Evolutionary conservation across 2,797 vertebrate species (phyloP).

Genomic region (Basileuterus tristriatus): DNA sequence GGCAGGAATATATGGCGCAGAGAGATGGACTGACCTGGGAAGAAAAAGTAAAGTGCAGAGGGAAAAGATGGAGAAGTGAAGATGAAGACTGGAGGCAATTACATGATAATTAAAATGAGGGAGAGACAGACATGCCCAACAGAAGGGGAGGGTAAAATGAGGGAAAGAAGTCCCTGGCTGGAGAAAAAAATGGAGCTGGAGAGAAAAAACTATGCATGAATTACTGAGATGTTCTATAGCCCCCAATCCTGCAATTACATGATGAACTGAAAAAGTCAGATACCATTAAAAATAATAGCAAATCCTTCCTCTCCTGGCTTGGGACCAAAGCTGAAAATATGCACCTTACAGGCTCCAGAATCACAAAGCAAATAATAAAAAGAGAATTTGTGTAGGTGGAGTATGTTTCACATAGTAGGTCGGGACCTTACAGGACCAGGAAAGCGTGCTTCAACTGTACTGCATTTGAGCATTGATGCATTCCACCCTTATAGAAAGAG

Average conservation of each 20-base stretch:
- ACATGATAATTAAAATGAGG: not conserved
- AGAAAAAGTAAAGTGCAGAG: not conserved
- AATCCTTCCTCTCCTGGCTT: not conserved
- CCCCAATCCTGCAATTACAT: not conserved
- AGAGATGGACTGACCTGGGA: not conserved
- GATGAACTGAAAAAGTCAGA: constrained; percentile 19
- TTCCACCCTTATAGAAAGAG: constrained; percentile 1
- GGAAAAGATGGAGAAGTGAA: not conserved
- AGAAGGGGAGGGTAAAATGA: not conserved
- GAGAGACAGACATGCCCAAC: not conserved
- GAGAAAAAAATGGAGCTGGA: not conserved
- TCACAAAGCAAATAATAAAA: constrained; percentile 30
- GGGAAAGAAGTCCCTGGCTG: not conserved
- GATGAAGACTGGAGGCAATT: not conserved
- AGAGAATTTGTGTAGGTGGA: constrained; percentile 30
- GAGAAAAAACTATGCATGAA: not conserved
- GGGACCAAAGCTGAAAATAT: constrained; percentile 24
- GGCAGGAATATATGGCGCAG: not conserved
- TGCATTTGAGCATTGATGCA: constrained; percentile 11
- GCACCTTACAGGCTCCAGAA: not conserved
- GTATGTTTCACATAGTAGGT: not conserved
- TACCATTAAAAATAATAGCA: constrained; percentile 40
- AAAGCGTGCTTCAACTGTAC: constrained; percentile 15
- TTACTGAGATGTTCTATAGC: not conserved
- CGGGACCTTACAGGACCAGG: not conserved